Base-by-base conservation (phyloP, 2,113 vertebrate species). In the Pseudorhombus dupliciocellatus region DNA sequence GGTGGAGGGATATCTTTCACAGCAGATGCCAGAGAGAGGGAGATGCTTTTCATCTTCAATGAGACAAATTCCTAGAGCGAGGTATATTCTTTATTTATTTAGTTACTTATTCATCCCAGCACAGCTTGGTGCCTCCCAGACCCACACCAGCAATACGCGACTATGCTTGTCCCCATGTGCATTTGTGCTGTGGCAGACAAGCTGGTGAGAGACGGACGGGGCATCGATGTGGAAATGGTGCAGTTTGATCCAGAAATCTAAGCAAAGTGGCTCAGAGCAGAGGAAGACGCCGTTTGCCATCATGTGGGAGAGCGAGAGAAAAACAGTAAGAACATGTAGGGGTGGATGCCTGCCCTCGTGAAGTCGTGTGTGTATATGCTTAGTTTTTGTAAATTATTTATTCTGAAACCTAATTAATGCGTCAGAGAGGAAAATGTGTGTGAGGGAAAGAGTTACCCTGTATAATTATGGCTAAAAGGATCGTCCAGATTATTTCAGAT, bases 21-120 rank as follows among this genome's bases (percentile, higher is more conserved):
- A 85, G 80, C 88, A 89, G 87, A 89, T 79, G 85, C 89, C 90
- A 88, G 87, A 69, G 78, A 90, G 81, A 87, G 81, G 84, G 89
- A 90, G 87, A 91, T 90, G 90, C 87, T 91, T 90, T 90, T 91
- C 90, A 91, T 91, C 87, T 90, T 89, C 86, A 90, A 87, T 90
- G 80, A 87, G 86, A 87, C 84, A 84, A 85, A 90, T 90, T 91
- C 75, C 84, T 89, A 57, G 76, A 91, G 90, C 74, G 65, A 75
- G 83, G 77, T 85, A 81, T 86, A 84, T 87, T 88, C 84, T 87
- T 87, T 89, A 87, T 90, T 89, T 85, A 89, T 90, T 87, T 85
- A 60, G 72, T 77, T 67, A 67, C 83, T 84, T 87, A 88, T 90
- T 92, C 81, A 85, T 83, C 77, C 83, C 68, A n/a, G 74, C 75